phyloP scores from a whole-genome alignment of 1,140 invertebrate species.

The Periplaneta americana region DNA sequence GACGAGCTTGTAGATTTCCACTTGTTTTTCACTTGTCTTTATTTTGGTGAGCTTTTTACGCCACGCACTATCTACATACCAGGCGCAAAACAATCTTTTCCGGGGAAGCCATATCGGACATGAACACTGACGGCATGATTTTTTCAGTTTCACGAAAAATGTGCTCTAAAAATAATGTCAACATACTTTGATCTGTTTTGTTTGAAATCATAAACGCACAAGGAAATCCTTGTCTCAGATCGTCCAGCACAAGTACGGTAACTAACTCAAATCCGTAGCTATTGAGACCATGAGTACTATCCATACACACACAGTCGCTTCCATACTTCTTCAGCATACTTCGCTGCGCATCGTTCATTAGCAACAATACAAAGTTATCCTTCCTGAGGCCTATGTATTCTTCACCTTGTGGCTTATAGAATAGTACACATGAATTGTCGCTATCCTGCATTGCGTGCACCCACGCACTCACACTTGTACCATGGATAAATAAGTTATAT shows the following conservation, averaged over 20 bases:
- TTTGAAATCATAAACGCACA: constrained; percentile 24
- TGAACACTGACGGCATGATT: neutral
- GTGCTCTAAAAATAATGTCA: too few relatives aligned
- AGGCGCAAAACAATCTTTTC: too few relatives aligned
- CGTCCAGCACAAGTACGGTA: constrained; percentile 24
- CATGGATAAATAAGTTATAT: too few relatives aligned
- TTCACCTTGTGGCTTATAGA: too few relatives aligned
- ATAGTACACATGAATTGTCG: too few relatives aligned
- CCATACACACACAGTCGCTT: constrained; percentile 19
- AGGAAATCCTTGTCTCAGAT: constrained; percentile 22
- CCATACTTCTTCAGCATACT: constrained; percentile 23
- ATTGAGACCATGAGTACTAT: constrained; percentile 25
- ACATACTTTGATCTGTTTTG: constrained; percentile 27
- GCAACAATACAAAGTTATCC: constrained; percentile 21
- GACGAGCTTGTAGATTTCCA: too few relatives aligned
- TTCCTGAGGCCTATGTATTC: too few relatives aligned
- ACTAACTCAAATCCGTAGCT: too few relatives aligned
- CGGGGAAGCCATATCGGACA: constrained; percentile 19
- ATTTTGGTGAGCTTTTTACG: constrained; percentile 25
- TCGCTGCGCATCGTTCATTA: constrained; percentile 23
- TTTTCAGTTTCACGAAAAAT: neutral
- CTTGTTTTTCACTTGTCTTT: constrained; percentile 13
- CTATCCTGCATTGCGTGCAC: too few relatives aligned
- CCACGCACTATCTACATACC: too few relatives aligned
- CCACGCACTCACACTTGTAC: too few relatives aligned